These are phyloP conservation scores for Chanos chanos DNA, from an alignment of 2,797 vertebrate species.

Conservation along the genomic window DNA sequence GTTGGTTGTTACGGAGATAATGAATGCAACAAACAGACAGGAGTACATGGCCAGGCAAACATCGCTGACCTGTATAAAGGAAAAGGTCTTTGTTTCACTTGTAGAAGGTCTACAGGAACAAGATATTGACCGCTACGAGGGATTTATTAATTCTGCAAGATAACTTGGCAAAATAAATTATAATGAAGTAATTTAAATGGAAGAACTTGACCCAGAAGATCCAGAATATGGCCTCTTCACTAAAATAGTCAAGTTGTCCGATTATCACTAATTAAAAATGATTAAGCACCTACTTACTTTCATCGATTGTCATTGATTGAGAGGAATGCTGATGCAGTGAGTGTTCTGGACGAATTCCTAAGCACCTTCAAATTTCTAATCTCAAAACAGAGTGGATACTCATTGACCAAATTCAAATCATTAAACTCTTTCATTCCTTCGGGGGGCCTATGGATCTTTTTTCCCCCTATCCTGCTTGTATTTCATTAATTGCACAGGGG, in stretches of 20 bases:
- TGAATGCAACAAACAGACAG: too few relatives aligned
- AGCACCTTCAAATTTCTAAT: slow-evolving; percentile 68
- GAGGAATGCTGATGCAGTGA: slow-evolving; percentile 71
- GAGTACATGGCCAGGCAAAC: neutral
- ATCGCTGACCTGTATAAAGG: neutral
- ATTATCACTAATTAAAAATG: slow-evolving; percentile 82
- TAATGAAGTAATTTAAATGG: slow-evolving; percentile 59
- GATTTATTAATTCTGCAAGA: slow-evolving; percentile 37
- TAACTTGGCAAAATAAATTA: slow-evolving; percentile 59
- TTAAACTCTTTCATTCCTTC: slow-evolving; percentile 65
- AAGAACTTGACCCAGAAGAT: slow-evolving; percentile 58
- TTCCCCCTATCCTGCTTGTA: too few relatives aligned
- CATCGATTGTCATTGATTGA: slow-evolving; percentile 75
- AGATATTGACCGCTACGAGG: slow-evolving; percentile 1
- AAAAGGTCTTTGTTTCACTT: neutral
- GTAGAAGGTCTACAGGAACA: neutral
- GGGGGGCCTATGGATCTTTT: neutral
- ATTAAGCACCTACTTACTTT: slow-evolving; percentile 76
- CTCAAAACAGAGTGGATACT: slow-evolving; percentile 68
- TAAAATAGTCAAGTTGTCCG: slow-evolving; percentile 75
- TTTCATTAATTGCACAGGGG: too few relatives aligned
- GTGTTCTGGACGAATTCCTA: slow-evolving; percentile 62
- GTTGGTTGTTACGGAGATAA: too few relatives aligned
- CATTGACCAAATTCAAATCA: slow-evolving; percentile 73
- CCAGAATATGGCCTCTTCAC: slow-evolving; percentile 61